Conservation (phyloP, 2,888 invertebrate genomes). For the Chesias legatella region DNA sequence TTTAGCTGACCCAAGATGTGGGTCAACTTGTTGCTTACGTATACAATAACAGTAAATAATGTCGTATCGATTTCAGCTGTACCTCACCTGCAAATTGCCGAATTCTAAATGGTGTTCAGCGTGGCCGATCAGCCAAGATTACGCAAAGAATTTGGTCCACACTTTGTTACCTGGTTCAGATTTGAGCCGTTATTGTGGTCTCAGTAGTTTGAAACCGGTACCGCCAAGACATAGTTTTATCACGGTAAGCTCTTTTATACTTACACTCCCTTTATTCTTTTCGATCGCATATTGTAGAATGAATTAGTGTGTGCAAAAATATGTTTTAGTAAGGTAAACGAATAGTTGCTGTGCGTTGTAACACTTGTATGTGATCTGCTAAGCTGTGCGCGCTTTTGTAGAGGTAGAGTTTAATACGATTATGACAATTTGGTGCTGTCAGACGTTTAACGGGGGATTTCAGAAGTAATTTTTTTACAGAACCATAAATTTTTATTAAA, state of each 20-base stretch:
- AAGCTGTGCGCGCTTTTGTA: no score
- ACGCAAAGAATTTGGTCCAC: constrained; percentile 22
- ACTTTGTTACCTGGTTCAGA: constrained; percentile 27
- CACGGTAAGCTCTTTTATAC: constrained; percentile 17
- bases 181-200: constrained; percentile 38
- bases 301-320: no score
- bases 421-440: no score
- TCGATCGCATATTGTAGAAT: no score
- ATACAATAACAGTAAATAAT: constrained; percentile 5
- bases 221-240: constrained; percentile 23
- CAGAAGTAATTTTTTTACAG: no score
- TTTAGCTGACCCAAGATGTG: constrained; percentile 4
- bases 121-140: constrained; percentile 36
- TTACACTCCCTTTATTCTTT: no score
- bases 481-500: no score
- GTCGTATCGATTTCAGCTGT: constrained; percentile 37
- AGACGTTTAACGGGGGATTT: no score
- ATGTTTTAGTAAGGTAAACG: no score
- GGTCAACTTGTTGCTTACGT: constrained; percentile 15
- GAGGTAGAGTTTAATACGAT: no score
- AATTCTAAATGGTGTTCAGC: constrained; percentile 40
- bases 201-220: constrained; percentile 35
- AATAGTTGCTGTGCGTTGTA: no score
- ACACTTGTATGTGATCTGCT: no score
- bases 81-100: constrained; percentile 27